These are phyloP conservation scores for Axinella damicornis DNA, from an alignment of 37 sponge, comb jelly and placozoan species.

Conservation along the genomic window DNA sequence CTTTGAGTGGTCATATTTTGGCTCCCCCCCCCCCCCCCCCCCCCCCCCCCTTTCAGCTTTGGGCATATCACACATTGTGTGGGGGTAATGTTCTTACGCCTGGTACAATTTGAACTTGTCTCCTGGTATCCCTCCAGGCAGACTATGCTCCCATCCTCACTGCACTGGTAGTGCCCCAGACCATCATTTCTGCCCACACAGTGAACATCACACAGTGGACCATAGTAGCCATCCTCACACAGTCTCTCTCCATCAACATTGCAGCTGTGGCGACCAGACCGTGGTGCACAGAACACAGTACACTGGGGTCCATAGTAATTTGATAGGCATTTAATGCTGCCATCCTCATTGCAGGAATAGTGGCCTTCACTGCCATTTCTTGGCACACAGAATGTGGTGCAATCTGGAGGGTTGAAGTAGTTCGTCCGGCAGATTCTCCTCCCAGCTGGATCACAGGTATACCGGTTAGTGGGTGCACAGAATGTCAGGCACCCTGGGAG, in stretches of 20 bases:
- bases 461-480: no score
- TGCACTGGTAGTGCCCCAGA: constrained; percentile 16
- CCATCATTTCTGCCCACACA: background rate
- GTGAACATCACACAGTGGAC: background rate
- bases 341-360: background rate
- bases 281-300: background rate
- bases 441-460: no score
- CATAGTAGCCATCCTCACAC: background rate
- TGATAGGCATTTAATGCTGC: background rate
- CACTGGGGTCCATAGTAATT: constrained; percentile 9
- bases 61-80: no score
- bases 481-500: no score
- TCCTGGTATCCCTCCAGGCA: constrained; percentile 4
- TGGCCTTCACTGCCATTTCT: background rate
- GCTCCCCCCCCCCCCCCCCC: no score
- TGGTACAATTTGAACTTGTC: constrained; percentile 2
- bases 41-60: no score
- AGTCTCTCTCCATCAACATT: no score
- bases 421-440: background rate
- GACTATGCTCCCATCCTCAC: background rate
- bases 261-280: no score
- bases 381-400: background rate
- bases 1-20: no score
- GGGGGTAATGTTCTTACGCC: no score
- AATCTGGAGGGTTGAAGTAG: constrained; percentile 20